Conservation (phyloP, 2,797 vertebrate genomes). For the Dallia pectoralis region DNA sequence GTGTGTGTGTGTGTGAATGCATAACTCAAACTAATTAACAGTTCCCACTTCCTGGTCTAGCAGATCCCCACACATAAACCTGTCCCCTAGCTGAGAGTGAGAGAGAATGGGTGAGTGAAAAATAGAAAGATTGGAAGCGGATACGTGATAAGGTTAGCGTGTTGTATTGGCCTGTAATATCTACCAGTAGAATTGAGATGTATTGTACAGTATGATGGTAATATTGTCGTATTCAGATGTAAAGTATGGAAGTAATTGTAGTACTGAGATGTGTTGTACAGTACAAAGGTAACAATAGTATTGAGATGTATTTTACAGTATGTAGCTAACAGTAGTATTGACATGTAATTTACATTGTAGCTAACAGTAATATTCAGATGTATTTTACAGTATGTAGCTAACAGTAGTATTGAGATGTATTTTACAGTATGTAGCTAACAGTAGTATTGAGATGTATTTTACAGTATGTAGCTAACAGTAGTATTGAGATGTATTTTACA, state of each 20-base stretch:
- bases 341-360: no score
- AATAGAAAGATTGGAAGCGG: no score
- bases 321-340: no score
- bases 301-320: no score
- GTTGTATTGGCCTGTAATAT: not conserved
- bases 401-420: no score
- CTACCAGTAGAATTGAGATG: not conserved
- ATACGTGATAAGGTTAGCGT: not conserved
- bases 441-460: no score
- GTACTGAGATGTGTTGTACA: not conserved
- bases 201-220: not conserved
- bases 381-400: no score
- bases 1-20: not conserved
- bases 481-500: not conserved
- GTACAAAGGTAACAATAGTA: no score
- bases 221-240: not conserved
- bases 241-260: not conserved
- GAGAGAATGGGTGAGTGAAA: not conserved
- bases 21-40: slow-evolving; percentile 3
- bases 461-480: not conserved
- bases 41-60: not conserved
- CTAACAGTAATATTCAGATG: no score
- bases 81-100: not conserved
- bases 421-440: no score
- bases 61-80: slow-evolving; percentile 3